A percentile compares a stretch with the other conserved stretches of the same genome.
These are phyloP conservation scores for Agonopterix arenella DNA, from an alignment of 2,888 invertebrate species.

Conservation along the genomic window DNA sequence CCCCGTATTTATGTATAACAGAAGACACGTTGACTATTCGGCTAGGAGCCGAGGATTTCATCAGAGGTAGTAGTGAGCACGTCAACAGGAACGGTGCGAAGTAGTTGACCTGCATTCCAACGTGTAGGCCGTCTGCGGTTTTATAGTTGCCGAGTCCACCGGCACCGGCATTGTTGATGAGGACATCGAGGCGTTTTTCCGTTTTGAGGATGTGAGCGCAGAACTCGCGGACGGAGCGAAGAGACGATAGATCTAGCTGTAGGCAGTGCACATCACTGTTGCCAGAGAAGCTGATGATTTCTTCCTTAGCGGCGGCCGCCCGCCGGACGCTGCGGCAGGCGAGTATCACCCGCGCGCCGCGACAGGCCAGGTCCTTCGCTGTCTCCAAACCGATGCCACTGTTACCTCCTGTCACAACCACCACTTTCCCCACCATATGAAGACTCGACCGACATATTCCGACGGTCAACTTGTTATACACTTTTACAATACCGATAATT, in stretches of 20 bases:
- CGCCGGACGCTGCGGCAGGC: conserved; percentile 64
- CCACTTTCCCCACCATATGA: conserved; percentile 67
- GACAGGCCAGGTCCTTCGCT: conserved; percentile 65
- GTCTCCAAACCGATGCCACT: conserved; percentile 74
- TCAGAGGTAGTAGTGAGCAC: conserved; percentile 68
- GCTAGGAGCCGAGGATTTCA: conserved; percentile 78
- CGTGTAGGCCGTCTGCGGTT: conserved; percentile 81
- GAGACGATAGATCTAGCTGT: conserved; percentile 60
- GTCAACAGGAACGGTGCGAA: conserved; percentile 85
- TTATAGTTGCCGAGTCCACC: conserved; percentile 63
- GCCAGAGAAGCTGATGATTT: conserved; percentile 52
- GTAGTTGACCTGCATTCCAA: conserved; percentile 84
- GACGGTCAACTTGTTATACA: conserved; percentile 59
- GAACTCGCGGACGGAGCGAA: conserved; percentile 73
- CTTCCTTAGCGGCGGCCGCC: conserved; percentile 48
- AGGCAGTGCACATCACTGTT: conserved; percentile 49
- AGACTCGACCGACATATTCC: conserved; percentile 59
- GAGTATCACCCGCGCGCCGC: conserved; percentile 70
- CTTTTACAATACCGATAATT: conserved; percentile 32
- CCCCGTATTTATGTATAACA: conserved; percentile 68
- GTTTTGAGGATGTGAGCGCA: conserved; percentile 68
- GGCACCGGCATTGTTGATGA: conserved; percentile 79
- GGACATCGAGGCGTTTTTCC: conserved; percentile 70
- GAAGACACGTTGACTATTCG: conserved; percentile 81
- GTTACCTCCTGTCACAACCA: conserved; percentile 63